Evolutionary conservation across 2,888 invertebrate genomes (phyloP), one percentile per base, ranked within the genome.

Genomic region (Drosophila histrio): DNA sequence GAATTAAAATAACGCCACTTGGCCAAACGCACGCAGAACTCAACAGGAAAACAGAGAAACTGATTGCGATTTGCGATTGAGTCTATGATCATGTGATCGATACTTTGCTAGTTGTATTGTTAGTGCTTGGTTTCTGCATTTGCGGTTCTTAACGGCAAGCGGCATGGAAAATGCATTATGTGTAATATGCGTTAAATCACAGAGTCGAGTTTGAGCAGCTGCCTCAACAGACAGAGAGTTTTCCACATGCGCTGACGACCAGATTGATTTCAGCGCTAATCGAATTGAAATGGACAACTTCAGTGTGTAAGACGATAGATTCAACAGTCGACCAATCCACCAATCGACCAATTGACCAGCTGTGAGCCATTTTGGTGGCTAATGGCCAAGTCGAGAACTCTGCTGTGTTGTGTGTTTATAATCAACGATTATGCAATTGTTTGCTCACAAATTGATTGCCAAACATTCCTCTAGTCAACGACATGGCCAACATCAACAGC

Each of bases 151-250:
- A 53, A 65, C 39, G 62, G 59, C 30, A 63, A 65, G 66, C 70
- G 56, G 85, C 70, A 72, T 85, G 65, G 65, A 77, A 85, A 82
- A 77, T 72, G 79, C 79, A 87, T 87, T 84, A 72, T 60, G 72
- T 68, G 62, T 86, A 87, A 80, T 86, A 65, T 72, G 78, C 84
- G 81, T 87, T 80, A 77, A 82, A 71, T 72, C 82, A 80, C 75
- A 77, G 65, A 38, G 22, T 32, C 44, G 17, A 54, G 53, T 26
- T 22, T 13, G 50, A 24, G 19, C 49, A 41, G 65, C 57, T 65
- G 62, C 49, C 38, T 30, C 19, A 47, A 15, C 64, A 24, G 39
- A 15, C 64, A 24, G 39, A 58, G 22, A 72, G 60, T 54, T 69
- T 67, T 65, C 59, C 63, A 68, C 75, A 72, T 78, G 66, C 59